Percentiles rank a stretch among this genome's conserved stretches.
These are phyloP conservation scores for Malurus melanocephalus DNA, from an alignment of 2,113 vertebrate genomes.

Conservation along the genomic window DNA sequence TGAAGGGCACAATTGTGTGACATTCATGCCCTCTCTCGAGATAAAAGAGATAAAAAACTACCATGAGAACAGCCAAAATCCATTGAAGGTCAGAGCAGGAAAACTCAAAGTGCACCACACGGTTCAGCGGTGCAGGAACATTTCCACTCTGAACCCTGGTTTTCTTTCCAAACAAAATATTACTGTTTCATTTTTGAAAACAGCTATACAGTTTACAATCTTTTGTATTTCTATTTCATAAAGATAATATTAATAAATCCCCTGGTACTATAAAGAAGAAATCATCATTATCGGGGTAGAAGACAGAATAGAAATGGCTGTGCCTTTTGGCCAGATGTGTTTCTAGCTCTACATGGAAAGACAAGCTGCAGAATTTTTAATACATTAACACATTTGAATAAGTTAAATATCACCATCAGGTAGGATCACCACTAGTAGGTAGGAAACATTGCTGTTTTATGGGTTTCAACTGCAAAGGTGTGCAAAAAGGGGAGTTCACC, in stretches of 20 bases:
- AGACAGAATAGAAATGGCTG: not conserved
- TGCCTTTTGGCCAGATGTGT: not conserved
- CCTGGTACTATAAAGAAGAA: not conserved
- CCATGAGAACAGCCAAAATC: rapidly evolving
- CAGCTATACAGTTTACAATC: not conserved
- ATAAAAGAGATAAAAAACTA: not conserved
- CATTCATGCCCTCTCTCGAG: not conserved
- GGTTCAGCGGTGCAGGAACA: not conserved
- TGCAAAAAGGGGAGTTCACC: not conserved
- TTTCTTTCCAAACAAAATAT: not conserved
- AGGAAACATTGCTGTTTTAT: not conserved
- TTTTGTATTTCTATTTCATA: not conserved
- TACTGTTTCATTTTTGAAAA: not conserved
- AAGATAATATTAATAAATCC: not conserved
- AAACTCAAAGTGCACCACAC: not conserved
- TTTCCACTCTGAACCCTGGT: not conserved
- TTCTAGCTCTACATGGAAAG: not conserved
- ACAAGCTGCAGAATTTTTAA: not conserved
- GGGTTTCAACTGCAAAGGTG: not conserved
- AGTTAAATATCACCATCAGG: not conserved
- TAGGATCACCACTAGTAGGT: not conserved
- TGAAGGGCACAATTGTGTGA: not conserved
- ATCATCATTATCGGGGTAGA: not conserved
- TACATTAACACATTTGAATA: not conserved
- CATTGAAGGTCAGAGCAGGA: not conserved